phyloP scores from a whole-genome alignment of 2,113 vertebrate genomes.

The Mandrillus leucophaeus region DNA sequence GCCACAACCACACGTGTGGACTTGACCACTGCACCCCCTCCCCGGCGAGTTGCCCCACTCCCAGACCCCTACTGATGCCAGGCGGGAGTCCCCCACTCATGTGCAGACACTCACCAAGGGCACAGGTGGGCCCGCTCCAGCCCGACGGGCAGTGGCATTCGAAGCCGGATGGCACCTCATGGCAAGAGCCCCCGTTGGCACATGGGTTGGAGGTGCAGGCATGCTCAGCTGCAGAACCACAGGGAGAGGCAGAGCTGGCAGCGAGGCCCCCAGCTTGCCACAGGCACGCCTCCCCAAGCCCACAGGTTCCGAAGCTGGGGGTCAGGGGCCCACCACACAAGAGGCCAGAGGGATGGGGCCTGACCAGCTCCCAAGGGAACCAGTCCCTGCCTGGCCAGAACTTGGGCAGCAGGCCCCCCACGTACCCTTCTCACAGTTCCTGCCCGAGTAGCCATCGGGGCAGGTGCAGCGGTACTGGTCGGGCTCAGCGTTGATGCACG shows the following conservation, averaged over 20 bases:
- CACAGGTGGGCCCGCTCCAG: conserved; percentile 96
- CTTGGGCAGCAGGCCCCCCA: accelerated
- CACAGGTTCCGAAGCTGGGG: neutral
- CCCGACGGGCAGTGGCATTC: conserved; percentile 95
- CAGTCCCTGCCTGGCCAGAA: neutral
- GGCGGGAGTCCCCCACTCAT: neutral
- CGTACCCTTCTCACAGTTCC: conserved; percentile 95
- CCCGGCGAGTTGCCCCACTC: too few relatives aligned
- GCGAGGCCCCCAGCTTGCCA: accelerated
- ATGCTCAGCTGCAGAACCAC: conserved; percentile 88
- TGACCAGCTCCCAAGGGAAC: neutral
- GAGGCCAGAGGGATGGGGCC: neutral
- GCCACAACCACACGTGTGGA: accelerated
- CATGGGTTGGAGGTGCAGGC: conserved; percentile 97
- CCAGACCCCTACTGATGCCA: neutral
- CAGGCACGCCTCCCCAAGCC: accelerated
- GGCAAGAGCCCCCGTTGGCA: conserved; percentile 94
- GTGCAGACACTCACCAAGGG: conserved; percentile 88
- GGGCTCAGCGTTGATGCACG: conserved; percentile 95
- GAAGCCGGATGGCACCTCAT: conserved; percentile 92
- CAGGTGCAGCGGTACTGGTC: conserved; percentile 94
- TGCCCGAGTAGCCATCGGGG: conserved; percentile 93
- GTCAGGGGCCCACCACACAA: accelerated
- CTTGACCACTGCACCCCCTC: accelerated
- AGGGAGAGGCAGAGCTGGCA: accelerated